Base-by-base conservation (phyloP, 2,888 invertebrate genomes). In the Microplitis manilae region DNA sequence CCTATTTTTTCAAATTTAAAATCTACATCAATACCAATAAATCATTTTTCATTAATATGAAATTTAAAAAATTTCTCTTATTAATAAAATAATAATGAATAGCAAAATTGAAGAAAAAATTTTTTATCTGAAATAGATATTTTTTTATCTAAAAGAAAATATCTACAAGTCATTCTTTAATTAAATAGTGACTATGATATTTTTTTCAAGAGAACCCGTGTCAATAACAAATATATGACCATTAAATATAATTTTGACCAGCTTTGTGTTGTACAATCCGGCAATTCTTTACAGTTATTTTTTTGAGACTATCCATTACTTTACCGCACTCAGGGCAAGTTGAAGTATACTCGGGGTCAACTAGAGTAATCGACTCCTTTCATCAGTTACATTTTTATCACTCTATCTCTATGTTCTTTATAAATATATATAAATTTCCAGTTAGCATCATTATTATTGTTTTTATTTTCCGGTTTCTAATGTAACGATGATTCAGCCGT, bases 301-400 rank as follows among this genome's bases (percentile, higher is more conserved):
- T 50, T 41, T 20, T 40, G 60, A 64, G 50, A 40, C 67, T 6
- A 40, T 67, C 67, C 65, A 67, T 73, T 73, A 73, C 64, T 59
- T 38, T 68, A 13, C 62, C n/a, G 71, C 65, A 64, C 20, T 61
- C 41, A 59, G 17, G 17, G 60, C 60, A n/a, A 71, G 60, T 71
- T 65, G 59, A 62, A 62, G 20, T 17, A 62, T 62, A 62, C 8
- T 8, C 62, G 59, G 65, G 77, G 65, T 77, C 77, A 77, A 67
- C 39, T 64, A 62, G 74, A 62, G 77, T 62, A 77, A 74, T 74
- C 77, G 64, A 77, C 74, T 77, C 39, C 68, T 70, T 59, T 71
- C 68, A 76, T 76, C 67, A 76, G 60, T 71, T 71, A 61, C 39
- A 50, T 17, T 50, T 8, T 41, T 20, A 8, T 68, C 15, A 17